Base-by-base conservation (phyloP, 2,113 vertebrate species). In the Odontesthes bonariensis region DNA sequence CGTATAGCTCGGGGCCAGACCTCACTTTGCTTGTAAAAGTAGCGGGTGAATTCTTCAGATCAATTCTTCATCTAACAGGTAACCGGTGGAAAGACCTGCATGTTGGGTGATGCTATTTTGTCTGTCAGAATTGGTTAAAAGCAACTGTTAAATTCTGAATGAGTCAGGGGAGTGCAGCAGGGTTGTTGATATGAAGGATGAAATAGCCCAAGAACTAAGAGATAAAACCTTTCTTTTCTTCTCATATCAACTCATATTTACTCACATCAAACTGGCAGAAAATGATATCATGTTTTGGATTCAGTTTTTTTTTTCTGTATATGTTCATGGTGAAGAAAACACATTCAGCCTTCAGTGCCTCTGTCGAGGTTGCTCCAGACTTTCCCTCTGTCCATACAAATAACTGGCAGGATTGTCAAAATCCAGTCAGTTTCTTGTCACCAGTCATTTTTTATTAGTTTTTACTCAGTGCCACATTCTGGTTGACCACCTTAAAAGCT, bases 91-190 rank as follows among this genome's bases (percentile, higher is more conserved):
- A 62, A 76, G 73, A 80, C 40, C 73, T 11, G 55, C 55, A 22
- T 13, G 35, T 59, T 6, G 2, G 54, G 8, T 47, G 53, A 55
- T 77, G 63, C 62, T 81, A 75, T 88, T 91, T 79, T 71, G 64
- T 75, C 73, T 32, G 54, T 52, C 53, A 64, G 59, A 84, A 84
- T 71, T 20, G 57, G 42, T 70, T 79, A 55, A 79, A 88, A 73
- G 74, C 79, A 63, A 72, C 70, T 83, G n/a, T 27, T 86, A 31
- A 71, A 88, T 89, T 86, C 87, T 86, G 57, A 83, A 87, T 75
- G 63, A 59, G 60, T 33, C 23, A 16, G 35, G 20, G 33, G 69
- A 83, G 52, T 64, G 51, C 73, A 75, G 58, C 56, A 42, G 47
- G 62, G 60, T 22, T 1, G 6, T 70, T 69, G 62, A 83, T 84